phyloP scores from a whole-genome alignment of 2,888 invertebrate genomes.

The Machimus rusticus region DNA sequence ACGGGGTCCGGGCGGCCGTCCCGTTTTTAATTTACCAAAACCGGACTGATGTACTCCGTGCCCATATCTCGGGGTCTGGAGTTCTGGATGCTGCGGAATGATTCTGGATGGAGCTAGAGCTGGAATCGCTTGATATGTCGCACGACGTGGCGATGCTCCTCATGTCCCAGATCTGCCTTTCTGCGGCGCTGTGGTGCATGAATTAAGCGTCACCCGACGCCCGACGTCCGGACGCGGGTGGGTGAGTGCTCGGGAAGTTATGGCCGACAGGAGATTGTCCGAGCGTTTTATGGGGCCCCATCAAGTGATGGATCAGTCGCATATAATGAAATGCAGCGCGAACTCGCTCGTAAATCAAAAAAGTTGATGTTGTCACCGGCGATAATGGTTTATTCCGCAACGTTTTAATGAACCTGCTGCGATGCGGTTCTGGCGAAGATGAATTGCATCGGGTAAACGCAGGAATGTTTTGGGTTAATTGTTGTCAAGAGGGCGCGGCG shows the following conservation, averaged over 20 bases:
- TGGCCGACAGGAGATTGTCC: slow-evolving; percentile 38
- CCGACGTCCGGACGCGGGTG: neutral
- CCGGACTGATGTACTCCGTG: slow-evolving; percentile 23
- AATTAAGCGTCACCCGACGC: neutral
- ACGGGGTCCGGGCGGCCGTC: neutral
- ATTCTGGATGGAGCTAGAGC: neutral
- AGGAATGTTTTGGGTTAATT: slow-evolving; percentile 33
- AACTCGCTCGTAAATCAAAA: slow-evolving; percentile 36
- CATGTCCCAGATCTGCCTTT: slow-evolving; percentile 25
- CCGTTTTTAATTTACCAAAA: slow-evolving; percentile 35
- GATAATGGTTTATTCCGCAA: slow-evolving; percentile 29
- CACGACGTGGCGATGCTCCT: slow-evolving; percentile 1
- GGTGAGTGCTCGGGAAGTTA: slow-evolving; percentile 16
- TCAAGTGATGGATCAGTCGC: slow-evolving; percentile 39
- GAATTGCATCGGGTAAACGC: slow-evolving; percentile 26
- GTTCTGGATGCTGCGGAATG: neutral
- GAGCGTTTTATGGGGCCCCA: slow-evolving; percentile 31
- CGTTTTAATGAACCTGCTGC: slow-evolving; percentile 35
- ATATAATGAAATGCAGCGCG: slow-evolving; percentile 40
- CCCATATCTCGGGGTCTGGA: neutral
- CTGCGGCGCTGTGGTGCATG: neutral
- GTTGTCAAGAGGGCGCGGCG: neutral
- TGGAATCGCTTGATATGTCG: slow-evolving; percentile 26
- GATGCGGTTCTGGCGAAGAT: slow-evolving; percentile 30
- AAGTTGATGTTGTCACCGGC: slow-evolving; percentile 36